Conservation (phyloP, 2,113 vertebrate genomes). For the Pteronura brasiliensis region DNA sequence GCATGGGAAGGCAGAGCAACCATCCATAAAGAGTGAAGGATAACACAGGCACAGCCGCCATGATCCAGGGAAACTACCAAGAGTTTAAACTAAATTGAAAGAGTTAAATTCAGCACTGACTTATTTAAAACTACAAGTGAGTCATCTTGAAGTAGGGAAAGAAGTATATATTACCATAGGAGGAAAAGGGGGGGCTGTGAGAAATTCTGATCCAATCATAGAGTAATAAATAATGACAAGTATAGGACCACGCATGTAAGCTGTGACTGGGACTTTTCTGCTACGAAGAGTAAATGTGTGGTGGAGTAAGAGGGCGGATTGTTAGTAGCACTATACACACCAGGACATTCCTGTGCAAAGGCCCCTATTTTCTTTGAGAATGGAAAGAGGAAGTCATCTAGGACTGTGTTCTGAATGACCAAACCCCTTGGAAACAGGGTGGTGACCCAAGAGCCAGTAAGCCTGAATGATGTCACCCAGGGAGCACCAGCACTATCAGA, state of each 20-base stretch:
- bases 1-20: fast-evolving
- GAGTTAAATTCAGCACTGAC: not conserved
- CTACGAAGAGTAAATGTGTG: not conserved
- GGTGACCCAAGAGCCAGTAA: not conserved
- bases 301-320: not conserved
- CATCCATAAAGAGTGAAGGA: not conserved
- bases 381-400: not conserved
- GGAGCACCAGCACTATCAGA: not conserved
- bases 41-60: no score
- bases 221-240: not conserved
- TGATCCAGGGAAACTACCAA: not conserved
- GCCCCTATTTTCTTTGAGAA: not conserved
- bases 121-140: not conserved
- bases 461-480: not conserved
- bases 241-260: not conserved
- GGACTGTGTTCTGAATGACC: not conserved
- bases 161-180: not conserved
- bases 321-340: not conserved
- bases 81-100: not conserved
- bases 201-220: not conserved
- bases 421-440: not conserved
- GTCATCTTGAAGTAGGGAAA: not conserved
- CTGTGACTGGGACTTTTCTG: not conserved
- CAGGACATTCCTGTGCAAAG: not conserved
- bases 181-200: not conserved